Evolutionary conservation across 2,888 invertebrate species (phyloP), one percentile per base, ranked within the genome.

Genomic region (Therioaphis trifolii): DNA sequence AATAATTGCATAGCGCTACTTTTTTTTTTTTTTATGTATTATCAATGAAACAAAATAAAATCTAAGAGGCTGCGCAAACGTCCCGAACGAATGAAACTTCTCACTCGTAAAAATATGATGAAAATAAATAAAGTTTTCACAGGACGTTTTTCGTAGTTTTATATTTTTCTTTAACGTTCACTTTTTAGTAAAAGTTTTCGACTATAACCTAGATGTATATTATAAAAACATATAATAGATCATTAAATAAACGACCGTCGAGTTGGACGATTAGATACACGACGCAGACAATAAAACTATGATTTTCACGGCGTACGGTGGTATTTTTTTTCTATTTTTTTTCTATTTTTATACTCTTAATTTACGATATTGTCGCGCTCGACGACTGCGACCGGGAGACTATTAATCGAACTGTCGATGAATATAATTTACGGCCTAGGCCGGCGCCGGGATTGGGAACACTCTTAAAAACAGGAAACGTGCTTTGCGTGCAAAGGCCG

Each of bases 151-250:
- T n/a, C n/a, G n/a, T n/a, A n/a, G n/a, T n/a, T n/a, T n/a, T n/a
- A n/a, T n/a, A n/a, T n/a, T n/a, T n/a, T n/a, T n/a, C n/a, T 74
- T 72, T 74, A 55, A 55, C 29, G 35, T 35, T 24, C 27, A 49
- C 35, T 14, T 55, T 74, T 24, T n/a, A n/a, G n/a, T n/a, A n/a
- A 74, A 74, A 74, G 55, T 74, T 74, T 74, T 55, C 14, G 21
- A 35, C 35, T 55, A 14, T 74, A 74, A 74, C 35, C 35, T 52
- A n/a, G 29, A 55, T 74, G 52, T 74, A n/a, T 35, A 55, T 35
- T 35, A 55, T 55, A n/a, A 52, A 63, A n/a, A n/a, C n/a, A 18
- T 52, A 29, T 52, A 72, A 72, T 21, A 29, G 72, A n/a, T 35
- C 52, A 35, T 35, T 55, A 52, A 72, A 55, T 5, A 7, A 35